Base-by-base conservation (phyloP, 2,113 vertebrate genomes). In the Sialia sialis region DNA sequence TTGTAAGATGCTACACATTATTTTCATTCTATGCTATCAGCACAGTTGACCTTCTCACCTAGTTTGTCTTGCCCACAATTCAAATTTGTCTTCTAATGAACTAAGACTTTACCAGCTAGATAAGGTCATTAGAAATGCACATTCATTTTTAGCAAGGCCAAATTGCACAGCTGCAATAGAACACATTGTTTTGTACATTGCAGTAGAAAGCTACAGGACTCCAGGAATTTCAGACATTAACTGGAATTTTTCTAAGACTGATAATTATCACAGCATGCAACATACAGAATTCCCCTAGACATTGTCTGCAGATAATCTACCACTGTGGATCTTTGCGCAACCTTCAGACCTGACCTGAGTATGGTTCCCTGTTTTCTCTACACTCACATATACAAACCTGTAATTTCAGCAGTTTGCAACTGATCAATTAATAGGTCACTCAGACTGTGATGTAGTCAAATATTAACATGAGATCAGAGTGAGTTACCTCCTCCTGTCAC, bases 381-480 rank as follows among this genome's bases (percentile, higher is more conserved):
- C 46, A 32, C 9, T 80, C 34, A 56, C 32, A 20, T 73, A 36
- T 14, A 16, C 25, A 55, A 97, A 93, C 26, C 9, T 91, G 76
- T 19, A 29, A 64, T 70, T 93, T 93, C 94, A 95, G 87, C 92
- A 96, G 64, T 93, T 90, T 95, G 48, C 44, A 93, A 29, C 56
- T 86, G 87, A 79, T 89, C 84, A 76, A 96, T 81, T 95, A 91
- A 96, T 90, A 89, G 81, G 70, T 97, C 77, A 97, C 93, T 91
- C 46, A 84, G 39, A 66, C 49, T 76, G 43, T 59, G 66, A 84
- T 78, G 64, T 51, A 87, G 96, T 90, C 69, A 94, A 94, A 94
- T 49, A 92, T 95, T 92, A 96, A 93, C 88, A 62, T 18, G 44
- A 64, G n/a, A 90, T 52, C 17, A 74, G 59, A 67, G n/a, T 8